A percentile compares a stretch with the other conserved stretches of the same genome.
phyloP scores from a whole-genome alignment of 2,113 vertebrate species.

The Sapajus apella region DNA sequence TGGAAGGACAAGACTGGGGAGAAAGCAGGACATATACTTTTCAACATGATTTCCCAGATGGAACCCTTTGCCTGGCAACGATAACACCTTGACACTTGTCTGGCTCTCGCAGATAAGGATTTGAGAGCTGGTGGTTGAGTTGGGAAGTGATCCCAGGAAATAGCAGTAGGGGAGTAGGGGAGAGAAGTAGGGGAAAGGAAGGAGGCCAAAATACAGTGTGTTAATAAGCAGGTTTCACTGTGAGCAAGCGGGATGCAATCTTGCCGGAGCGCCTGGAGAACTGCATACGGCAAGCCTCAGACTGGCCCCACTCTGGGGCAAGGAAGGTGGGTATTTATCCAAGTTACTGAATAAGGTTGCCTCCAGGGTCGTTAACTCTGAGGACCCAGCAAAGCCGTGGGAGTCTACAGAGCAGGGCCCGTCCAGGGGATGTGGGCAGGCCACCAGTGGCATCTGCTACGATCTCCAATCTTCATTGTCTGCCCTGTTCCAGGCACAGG shows the following conservation, averaged over 20 bases:
- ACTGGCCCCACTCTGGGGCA: not conserved
- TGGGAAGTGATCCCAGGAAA: constrained; percentile 55
- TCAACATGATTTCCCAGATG: constrained; percentile 21
- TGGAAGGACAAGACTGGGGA: not conserved
- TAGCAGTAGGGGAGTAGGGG: not conserved
- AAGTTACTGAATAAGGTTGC: not conserved
- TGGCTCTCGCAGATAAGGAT: constrained; percentile 47
- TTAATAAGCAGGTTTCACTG: not conserved
- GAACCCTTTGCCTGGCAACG: not conserved
- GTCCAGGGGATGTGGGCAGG: not conserved
- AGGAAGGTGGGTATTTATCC: not conserved
- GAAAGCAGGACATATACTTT: constrained; percentile 26
- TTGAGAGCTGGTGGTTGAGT: not conserved
- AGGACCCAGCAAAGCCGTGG: not conserved
- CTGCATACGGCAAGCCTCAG: not conserved
- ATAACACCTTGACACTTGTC: not conserved
- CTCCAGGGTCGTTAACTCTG: not conserved
- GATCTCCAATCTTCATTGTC: not conserved
- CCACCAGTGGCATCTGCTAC: not conserved
- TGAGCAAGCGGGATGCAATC: not conserved
- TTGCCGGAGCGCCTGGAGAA: too few species aligned
- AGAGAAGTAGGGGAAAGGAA: not conserved
- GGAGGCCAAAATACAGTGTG: not conserved
- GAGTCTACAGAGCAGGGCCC: not conserved
- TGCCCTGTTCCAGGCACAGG: not conserved